A percentile compares a stretch with the other conserved stretches of the same genome.
Conservation (phyloP, 2,797 vertebrate species). For the Brachymystax lenok region DNA sequence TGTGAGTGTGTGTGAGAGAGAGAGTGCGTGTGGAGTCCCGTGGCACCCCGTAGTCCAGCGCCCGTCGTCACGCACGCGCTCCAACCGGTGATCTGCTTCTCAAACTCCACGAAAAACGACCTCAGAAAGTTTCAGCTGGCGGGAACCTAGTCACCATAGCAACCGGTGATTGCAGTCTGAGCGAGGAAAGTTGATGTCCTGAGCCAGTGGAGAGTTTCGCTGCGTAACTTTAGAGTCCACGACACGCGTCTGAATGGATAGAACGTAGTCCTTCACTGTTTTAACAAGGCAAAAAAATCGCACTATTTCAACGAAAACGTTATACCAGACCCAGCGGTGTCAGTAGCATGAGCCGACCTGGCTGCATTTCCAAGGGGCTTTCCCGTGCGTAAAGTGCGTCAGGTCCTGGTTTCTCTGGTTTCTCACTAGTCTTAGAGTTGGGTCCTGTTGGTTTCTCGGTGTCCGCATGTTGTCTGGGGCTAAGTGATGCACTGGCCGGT, state of each 20-base stretch:
- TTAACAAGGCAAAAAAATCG: not conserved
- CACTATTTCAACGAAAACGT: conserved; percentile 29
- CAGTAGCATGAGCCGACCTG: conserved; percentile 47
- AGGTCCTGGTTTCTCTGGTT: conserved; percentile 22
- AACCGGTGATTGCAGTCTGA: conserved; percentile 9
- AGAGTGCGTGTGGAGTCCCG: not conserved
- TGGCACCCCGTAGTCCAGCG: not conserved
- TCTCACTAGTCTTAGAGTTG: conserved; percentile 17
- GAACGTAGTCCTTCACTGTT: not conserved
- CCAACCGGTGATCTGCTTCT: not conserved
- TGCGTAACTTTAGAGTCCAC: conserved; percentile 24
- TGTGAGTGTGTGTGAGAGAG: not conserved
- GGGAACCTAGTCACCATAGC: conserved; percentile 23
- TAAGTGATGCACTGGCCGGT: conserved; percentile 7
- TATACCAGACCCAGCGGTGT: conserved; percentile 35
- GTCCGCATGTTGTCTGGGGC: conserved; percentile 48
- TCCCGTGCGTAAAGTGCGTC: conserved; percentile 25
- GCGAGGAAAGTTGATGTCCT: not conserved
- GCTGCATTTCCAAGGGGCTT: conserved; percentile 29
- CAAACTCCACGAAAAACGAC: conserved; percentile 7
- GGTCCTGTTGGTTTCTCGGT: conserved; percentile 29
- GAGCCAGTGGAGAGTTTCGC: not conserved
- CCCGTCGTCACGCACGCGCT: not conserved
- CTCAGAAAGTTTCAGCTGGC: conserved; percentile 21
- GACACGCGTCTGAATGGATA: conserved; percentile 14